phyloP scores from a whole-genome alignment of 2,797 vertebrate genomes.

The Amblyraja radiata region DNA sequence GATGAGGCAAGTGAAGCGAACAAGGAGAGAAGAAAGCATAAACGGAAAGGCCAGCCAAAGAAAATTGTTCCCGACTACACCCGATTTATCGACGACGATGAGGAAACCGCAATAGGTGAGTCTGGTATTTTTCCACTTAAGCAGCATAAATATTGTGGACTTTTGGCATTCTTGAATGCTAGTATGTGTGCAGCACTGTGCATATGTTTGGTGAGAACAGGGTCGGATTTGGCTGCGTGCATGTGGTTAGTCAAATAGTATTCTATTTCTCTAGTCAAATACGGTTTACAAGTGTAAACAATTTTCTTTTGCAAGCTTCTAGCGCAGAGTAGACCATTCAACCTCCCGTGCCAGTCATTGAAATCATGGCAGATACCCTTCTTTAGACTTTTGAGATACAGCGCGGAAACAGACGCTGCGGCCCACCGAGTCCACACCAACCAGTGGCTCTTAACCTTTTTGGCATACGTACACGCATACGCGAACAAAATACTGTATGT shows the following conservation, averaged over 20 bases:
- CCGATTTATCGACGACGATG: constrained; percentile 41
- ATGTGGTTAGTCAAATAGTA: not conserved
- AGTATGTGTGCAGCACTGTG: not conserved
- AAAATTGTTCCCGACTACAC: constrained; percentile 43
- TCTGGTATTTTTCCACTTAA: not conserved
- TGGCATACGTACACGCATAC: too few relatives aligned
- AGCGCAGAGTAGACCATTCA: not conserved
- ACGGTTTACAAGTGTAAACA: not conserved
- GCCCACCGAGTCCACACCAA: too few relatives aligned
- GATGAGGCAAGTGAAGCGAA: constrained; percentile 42
- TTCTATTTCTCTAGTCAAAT: not conserved
- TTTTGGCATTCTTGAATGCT: not conserved
- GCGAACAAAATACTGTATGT: too few relatives aligned
- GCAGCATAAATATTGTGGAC: not conserved
- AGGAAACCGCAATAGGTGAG: constrained; percentile 29
- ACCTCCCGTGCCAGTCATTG: too few relatives aligned
- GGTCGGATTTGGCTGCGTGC: not conserved
- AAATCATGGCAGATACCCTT: too few relatives aligned
- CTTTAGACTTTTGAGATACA: too few relatives aligned
- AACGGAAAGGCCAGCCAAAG: constrained; percentile 43
- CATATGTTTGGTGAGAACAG: not conserved
- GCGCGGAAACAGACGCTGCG: too few relatives aligned
- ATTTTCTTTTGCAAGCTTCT: not conserved
- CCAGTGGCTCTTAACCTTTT: too few relatives aligned
- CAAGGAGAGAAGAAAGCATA: constrained; percentile 42